phyloP scores from a whole-genome alignment of 2,113 vertebrate species.

The Hippocampus barbouri region DNA sequence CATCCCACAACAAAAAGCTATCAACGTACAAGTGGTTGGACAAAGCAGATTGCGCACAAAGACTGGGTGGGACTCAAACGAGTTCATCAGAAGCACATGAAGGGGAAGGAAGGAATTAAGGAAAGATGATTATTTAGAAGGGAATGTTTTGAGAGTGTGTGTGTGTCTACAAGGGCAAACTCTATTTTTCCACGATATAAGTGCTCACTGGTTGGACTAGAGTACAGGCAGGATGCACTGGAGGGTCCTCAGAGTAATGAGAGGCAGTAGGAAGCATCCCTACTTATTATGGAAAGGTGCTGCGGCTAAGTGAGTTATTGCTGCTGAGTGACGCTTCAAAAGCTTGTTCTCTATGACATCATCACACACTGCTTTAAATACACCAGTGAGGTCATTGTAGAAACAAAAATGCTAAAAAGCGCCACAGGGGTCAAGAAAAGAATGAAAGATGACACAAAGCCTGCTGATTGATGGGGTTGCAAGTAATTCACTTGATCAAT shows the following conservation, averaged over 20 bases:
- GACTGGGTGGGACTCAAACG: background rate
- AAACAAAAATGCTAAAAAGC: conserved; percentile 1
- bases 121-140: conserved; percentile 40
- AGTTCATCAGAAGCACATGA: background rate
- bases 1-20: background rate
- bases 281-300: conserved; percentile 54
- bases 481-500: conserved; percentile 56
- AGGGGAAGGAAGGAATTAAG: conserved; percentile 15
- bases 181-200: conserved; percentile 37
- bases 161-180: conserved; percentile 32
- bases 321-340: conserved; percentile 34
- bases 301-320: conserved; percentile 54
- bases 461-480: conserved; percentile 44
- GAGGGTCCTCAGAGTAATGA: conserved; percentile 65
- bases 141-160: conserved; percentile 18
- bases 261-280: conserved; percentile 47
- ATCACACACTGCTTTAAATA: conserved; percentile 25
- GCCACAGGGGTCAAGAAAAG: conserved; percentile 9
- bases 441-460: conserved; percentile 21
- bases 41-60: conserved; percentile 8
- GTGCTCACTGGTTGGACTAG: conserved; percentile 41
- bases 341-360: conserved; percentile 44
- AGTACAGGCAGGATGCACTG: conserved; percentile 40
- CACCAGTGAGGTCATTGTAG: conserved; percentile 22
- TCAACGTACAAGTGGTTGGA: background rate